Evolutionary conservation across 2,888 invertebrate species (phyloP).

Genomic region (Cetonia aurata): DNA sequence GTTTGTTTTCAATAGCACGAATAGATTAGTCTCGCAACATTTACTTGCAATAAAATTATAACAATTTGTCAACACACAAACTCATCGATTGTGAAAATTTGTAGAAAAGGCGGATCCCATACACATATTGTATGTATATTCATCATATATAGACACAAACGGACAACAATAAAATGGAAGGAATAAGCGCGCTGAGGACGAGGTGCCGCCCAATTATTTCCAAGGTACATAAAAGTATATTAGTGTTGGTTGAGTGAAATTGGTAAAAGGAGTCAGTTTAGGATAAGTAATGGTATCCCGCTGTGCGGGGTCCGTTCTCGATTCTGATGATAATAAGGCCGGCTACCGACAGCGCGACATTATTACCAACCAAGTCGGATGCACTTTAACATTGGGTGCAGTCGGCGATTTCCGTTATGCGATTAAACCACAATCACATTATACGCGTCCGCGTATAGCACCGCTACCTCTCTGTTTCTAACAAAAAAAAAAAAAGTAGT

Average conservation of each 20-base stretch:
- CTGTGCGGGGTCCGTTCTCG: conserved; percentile 57
- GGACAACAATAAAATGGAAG: conserved; percentile 25
- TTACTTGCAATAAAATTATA: conserved; percentile 10
- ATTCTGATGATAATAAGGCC: conserved; percentile 55
- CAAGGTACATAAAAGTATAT: conserved; percentile 59
- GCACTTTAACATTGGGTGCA: conserved; percentile 64
- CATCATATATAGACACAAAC: background rate
- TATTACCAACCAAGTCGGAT: conserved; percentile 55
- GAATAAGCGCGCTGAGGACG: conserved; percentile 15
- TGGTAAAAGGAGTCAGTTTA: conserved; percentile 66
- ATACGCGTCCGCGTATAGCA: conserved; percentile 56
- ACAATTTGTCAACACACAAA: conserved; percentile 34
- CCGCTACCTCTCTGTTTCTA: background rate
- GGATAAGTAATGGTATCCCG: conserved; percentile 66
- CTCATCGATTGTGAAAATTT: conserved; percentile 3
- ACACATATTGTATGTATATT: too few species aligned
- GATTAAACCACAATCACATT: conserved; percentile 67
- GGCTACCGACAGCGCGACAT: conserved; percentile 56
- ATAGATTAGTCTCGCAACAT: conserved; percentile 11
- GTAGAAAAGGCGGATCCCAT: conserved; percentile 1
- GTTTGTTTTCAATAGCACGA: background rate
- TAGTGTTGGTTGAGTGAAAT: conserved; percentile 63
- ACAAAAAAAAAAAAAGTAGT: conserved; percentile 9
- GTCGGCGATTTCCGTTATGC: conserved; percentile 64
- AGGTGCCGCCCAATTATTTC: conserved; percentile 40